phyloP scores from a whole-genome alignment of 2,797 vertebrate genomes.

The Gephyroberyx darwinii region DNA sequence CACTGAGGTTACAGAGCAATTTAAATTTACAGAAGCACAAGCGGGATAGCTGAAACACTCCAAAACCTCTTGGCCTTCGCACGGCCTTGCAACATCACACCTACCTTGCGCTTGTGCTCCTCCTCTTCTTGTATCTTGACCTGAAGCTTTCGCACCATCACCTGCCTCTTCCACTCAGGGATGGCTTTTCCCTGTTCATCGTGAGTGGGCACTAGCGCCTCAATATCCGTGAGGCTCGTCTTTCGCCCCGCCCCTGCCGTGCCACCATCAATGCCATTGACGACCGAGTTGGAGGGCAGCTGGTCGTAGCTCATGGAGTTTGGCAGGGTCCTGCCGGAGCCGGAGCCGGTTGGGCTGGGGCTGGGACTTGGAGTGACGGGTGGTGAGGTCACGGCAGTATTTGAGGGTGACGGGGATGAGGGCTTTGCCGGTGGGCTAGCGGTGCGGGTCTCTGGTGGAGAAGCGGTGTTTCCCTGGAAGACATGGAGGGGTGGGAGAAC shows the following conservation, averaged over 20 bases:
- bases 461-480: conserved; percentile 64
- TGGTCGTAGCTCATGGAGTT: conserved; percentile 78
- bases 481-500: not conserved
- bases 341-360: conserved; percentile 68
- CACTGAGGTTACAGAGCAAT: not conserved
- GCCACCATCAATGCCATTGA: conserved; percentile 83
- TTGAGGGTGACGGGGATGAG: conserved; percentile 53
- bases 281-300: conserved; percentile 65
- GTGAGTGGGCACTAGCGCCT: conserved; percentile 89
- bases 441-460: conserved; percentile 70
- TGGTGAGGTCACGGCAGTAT: conserved; percentile 51
- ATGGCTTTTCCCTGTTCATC: conserved; percentile 92
- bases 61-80: conserved; percentile 7
- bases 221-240: conserved; percentile 82
- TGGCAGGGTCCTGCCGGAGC: conserved; percentile 67
- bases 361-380: conserved; percentile 66
- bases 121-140: conserved; percentile 96
- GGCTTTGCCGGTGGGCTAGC: conserved; percentile 64
- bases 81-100: conserved; percentile 25
- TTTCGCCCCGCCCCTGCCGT: conserved; percentile 59
- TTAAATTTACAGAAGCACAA: conserved; percentile 52
- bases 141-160: conserved; percentile 96
- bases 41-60: conserved; percentile 56
- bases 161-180: conserved; percentile 94
- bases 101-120: conserved; percentile 92